phyloP scores from a whole-genome alignment of 2,888 invertebrate genomes.

The Corbicula japonica region DNA sequence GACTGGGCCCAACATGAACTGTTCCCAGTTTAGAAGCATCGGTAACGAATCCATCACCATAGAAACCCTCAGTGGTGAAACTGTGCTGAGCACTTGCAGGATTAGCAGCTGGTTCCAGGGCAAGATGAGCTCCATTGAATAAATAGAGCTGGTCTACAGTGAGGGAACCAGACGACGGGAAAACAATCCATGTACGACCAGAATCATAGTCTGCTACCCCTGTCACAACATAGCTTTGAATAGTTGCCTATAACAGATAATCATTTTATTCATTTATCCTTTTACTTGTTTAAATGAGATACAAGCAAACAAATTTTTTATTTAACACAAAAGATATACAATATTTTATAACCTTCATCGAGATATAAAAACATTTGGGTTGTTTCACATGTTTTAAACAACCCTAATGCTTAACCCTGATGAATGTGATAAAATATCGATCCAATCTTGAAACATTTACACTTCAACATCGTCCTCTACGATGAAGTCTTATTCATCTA shows the following conservation, averaged over 20 bases:
- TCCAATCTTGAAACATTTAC: too few species aligned
- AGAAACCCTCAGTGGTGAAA: constrained; percentile 63
- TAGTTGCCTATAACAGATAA: constrained; percentile 4
- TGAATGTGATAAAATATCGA: too few species aligned
- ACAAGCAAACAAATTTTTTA: too few species aligned
- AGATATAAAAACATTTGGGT: too few species aligned
- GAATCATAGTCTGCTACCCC: constrained; percentile 61
- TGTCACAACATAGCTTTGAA: constrained; percentile 33
- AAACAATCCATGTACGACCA: constrained; percentile 75
- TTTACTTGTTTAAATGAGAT: too few species aligned
- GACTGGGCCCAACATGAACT: constrained; percentile 72
- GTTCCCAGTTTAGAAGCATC: constrained; percentile 63
- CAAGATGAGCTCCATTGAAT: constrained; percentile 75
- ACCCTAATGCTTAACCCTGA: too few species aligned
- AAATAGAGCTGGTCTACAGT: constrained; percentile 72
- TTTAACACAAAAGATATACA: not conserved
- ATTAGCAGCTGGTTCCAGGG: constrained; percentile 63
- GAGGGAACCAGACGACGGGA: constrained; percentile 50
- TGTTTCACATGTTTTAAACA: too few species aligned
- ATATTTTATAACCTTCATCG: too few species aligned
- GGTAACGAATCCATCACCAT: constrained; percentile 64
- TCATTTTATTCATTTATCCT: not conserved
- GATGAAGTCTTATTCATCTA: too few species aligned
- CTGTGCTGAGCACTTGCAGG: constrained; percentile 34
- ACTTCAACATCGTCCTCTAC: too few species aligned